Evolutionary conservation across 2,113 vertebrate species (phyloP), one percentile per base, ranked within the genome.

Genomic region (Alaudala cheleensis): DNA sequence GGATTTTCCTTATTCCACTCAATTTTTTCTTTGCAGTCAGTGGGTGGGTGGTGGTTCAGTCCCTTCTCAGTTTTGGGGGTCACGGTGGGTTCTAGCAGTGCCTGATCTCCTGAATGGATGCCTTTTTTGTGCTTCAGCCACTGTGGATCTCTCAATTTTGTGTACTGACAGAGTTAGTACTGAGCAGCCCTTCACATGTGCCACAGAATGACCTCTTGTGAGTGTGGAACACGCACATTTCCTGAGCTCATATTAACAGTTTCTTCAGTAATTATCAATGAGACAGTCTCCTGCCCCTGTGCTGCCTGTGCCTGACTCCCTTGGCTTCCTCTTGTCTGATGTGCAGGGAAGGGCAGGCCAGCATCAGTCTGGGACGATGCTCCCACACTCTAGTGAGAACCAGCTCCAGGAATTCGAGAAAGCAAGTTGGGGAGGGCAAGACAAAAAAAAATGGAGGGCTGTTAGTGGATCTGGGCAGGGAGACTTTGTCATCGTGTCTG

Each of bases 111-210:
- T 91, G 76, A 92, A 80, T 8, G 69, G 44, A 44, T 1, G 31
- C 64, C 61, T 89, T 85, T 76, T 96, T 95, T 51, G 3, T 86
- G 73, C 66, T 77, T 89, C 90, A 91, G 62, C 77, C n/a, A 5
- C 64, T 81, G 61, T 79, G 78, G 67, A 47, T 49, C 28, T 92
- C 64, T 24, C 18, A 2, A 1, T 56, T 58, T 34, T 76, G 66
- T 69, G 67, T 69, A 40, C 74, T 60, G 56, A 66, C 73, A 60
- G 42, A 53, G 53, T 78, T 24, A 92, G 81, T 42, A 50, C 57
- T 54, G 70, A 79, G 69, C 53, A 66, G 45, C 40, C 42, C 79
- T 88, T 81, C 44, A 11, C 58, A 49, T 94, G 64, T 45, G 62
- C 37, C 61, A 22, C 71, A 85, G 86, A 81, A 42, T n/a, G 56